Conservation (phyloP, 2,888 invertebrate species). For the Noctua janthina region DNA sequence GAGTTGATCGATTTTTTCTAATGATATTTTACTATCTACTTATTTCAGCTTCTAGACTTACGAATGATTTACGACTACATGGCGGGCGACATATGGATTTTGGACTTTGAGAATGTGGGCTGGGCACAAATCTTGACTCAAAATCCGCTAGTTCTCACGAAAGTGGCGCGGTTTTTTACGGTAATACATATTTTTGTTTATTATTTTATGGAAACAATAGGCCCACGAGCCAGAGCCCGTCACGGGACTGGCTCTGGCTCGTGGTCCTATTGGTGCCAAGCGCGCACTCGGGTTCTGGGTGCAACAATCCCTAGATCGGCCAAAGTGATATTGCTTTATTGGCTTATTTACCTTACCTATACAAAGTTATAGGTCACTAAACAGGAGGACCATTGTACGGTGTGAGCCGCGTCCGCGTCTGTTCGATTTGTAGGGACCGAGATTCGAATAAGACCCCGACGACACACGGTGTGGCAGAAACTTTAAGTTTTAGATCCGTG, state of each 20-base stretch:
- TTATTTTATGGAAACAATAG: not conserved
- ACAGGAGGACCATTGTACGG: not conserved
- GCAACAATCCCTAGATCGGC: not conserved
- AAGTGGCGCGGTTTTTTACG: constrained; percentile 19
- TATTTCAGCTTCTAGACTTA: constrained; percentile 35
- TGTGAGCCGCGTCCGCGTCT: not conserved
- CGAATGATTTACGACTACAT: constrained; percentile 44
- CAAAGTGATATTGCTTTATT: not conserved
- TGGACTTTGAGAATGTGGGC: constrained; percentile 21
- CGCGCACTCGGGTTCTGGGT: not conserved
- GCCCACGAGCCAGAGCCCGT: too few relatives aligned
- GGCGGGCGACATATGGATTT: constrained; percentile 44
- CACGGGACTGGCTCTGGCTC: not conserved
- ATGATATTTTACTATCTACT: not conserved
- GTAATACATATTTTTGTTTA: constrained; percentile 15
- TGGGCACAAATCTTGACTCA: constrained; percentile 24
- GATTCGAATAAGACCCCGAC: not conserved
- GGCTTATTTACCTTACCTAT: not conserved
- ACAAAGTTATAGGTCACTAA: not conserved
- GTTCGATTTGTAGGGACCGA: not conserved
- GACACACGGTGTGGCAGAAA: not conserved
- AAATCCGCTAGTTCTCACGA: constrained; percentile 35
- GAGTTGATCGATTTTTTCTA: not conserved
- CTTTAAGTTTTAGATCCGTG: not conserved
- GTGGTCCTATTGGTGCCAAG: too few relatives aligned